Percentiles rank a stretch among this genome's conserved stretches.
phyloP scores from a whole-genome alignment of 2,113 vertebrate species.

The Empidonax traillii region DNA sequence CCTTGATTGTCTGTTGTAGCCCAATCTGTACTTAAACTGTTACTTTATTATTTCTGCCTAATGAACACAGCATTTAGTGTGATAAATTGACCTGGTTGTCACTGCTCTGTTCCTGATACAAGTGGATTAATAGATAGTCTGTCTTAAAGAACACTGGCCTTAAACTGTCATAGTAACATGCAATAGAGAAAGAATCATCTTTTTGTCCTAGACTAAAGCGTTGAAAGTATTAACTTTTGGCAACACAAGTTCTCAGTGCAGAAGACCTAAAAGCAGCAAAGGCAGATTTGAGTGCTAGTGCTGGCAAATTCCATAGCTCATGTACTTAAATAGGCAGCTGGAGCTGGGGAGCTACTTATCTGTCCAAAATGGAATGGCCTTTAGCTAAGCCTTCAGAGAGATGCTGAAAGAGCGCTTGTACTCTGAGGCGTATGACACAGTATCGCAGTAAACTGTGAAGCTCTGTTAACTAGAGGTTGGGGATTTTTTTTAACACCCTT shows the following conservation, averaged over 20 bases:
- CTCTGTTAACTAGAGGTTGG: not conserved
- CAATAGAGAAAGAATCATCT: not conserved
- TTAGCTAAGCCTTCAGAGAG: not conserved
- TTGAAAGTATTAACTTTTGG: conserved; percentile 24
- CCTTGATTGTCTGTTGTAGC: not conserved
- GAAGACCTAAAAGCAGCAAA: not conserved
- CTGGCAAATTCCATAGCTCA: not conserved
- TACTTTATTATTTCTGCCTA: not conserved
- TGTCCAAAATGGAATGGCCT: not conserved
- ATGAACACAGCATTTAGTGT: not conserved
- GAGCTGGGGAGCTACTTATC: not conserved
- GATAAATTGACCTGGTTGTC: not conserved
- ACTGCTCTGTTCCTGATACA: conserved; percentile 23
- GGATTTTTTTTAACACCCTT: not conserved
- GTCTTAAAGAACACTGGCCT: not conserved
- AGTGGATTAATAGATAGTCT: not conserved
- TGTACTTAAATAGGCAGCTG: not conserved
- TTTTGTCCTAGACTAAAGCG: not conserved
- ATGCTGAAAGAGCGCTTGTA: conserved; percentile 9
- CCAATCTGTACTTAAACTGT: not conserved
- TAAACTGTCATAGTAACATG: not conserved
- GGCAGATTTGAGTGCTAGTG: not conserved
- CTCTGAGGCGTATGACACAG: not conserved
- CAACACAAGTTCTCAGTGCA: not conserved
- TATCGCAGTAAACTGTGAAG: not conserved